Conservation (phyloP, 2,113 vertebrate species). For the Urocynchramus pylzowi region DNA sequence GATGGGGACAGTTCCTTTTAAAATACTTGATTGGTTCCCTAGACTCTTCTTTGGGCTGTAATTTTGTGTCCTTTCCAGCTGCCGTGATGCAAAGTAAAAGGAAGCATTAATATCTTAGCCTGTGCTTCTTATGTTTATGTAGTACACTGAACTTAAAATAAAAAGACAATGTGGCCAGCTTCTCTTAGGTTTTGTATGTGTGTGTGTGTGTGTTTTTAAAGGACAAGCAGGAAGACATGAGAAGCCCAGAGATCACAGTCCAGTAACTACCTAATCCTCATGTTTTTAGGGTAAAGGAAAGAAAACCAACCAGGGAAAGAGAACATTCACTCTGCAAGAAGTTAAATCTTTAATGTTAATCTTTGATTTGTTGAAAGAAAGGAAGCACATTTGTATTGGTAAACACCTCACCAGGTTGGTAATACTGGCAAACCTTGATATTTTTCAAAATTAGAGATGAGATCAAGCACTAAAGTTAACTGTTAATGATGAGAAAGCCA, state of each 20-base stretch:
- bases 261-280: not conserved
- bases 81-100: not conserved
- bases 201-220: not conserved
- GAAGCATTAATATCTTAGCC: not conserved
- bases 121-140: not conserved
- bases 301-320: not conserved
- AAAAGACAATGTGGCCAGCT: constrained; percentile 8
- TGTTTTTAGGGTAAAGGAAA: not conserved
- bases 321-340: not conserved
- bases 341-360: not conserved
- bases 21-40: not conserved
- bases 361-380: not conserved
- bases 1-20: not conserved
- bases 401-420: not conserved
- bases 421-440: not conserved
- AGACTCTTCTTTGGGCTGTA: not conserved
- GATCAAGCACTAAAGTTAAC: not conserved
- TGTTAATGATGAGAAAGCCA: not conserved
- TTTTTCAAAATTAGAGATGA: not conserved
- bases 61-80: not conserved
- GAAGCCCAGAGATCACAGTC: not conserved
- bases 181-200: not conserved
- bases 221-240: not conserved
- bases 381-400: not conserved
- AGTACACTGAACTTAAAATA: constrained; percentile 23